Evolutionary conservation across 1,140 invertebrate genomes (phyloP).

Genomic region (Hycleus cichorii): DNA sequence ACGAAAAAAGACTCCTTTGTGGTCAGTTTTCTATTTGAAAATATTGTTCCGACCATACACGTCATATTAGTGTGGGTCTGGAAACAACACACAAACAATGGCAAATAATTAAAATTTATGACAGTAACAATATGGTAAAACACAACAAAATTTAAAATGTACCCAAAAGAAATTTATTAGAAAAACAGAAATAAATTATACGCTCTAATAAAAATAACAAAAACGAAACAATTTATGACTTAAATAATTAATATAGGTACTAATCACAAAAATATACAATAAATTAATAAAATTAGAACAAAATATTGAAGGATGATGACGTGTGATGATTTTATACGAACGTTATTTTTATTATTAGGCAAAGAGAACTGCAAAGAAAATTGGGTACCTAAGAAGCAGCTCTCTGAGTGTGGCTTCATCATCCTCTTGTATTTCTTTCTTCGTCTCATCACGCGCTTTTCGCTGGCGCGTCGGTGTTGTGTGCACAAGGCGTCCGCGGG

Average conservation of each 20-base stretch:
- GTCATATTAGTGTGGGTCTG: constrained; percentile 31
- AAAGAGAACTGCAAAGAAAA: not conserved
- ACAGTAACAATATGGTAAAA: not conserved
- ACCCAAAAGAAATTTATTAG: not conserved
- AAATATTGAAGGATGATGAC: no score
- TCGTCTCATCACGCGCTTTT: constrained; percentile 39
- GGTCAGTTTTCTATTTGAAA: constrained; percentile 18
- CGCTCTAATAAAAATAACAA: not conserved
- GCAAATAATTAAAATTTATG: constrained; percentile 19
- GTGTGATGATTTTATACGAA: no score
- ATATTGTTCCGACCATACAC: constrained; percentile 32
- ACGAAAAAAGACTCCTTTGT: constrained; percentile 8
- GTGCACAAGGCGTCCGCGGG: constrained; percentile 29
- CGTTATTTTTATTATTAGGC: no score
- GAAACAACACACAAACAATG: constrained; percentile 30
- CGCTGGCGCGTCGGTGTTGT: constrained; percentile 22
- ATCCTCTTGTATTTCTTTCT: constrained; percentile 57
- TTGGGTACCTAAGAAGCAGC: constrained; percentile 71
- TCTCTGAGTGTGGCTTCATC: constrained; percentile 79
- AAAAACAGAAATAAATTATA: not conserved
- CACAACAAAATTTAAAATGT: not conserved
- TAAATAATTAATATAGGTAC: not conserved
- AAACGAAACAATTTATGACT: not conserved
- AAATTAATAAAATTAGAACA: not conserved
- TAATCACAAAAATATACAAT: constrained; percentile 1